Conservation (phyloP, 1,140 invertebrate species). For the Acromyrmex charruanus region DNA sequence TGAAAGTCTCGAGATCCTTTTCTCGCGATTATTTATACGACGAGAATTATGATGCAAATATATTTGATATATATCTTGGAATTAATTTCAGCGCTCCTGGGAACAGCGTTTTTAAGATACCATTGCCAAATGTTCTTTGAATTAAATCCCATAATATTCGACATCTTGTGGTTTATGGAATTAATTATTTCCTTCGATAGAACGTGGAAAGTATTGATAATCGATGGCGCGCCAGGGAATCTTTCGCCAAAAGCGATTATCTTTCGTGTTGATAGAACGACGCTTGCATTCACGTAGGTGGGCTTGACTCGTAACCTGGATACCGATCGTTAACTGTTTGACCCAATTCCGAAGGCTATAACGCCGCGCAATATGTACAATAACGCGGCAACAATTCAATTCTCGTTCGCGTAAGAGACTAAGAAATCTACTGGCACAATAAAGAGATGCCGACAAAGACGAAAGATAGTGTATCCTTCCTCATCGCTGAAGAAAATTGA, state of each 20-base stretch:
- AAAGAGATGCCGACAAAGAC: slow-evolving; percentile 1
- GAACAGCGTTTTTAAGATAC: slow-evolving; percentile 3
- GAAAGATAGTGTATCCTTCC: neutral
- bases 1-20: neutral
- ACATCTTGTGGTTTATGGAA: slow-evolving; percentile 45
- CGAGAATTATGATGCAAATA: neutral
- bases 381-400: slow-evolving; percentile 59
- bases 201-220: slow-evolving; percentile 52
- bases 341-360: slow-evolving; percentile 54
- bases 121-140: slow-evolving; percentile 11
- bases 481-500: neutral
- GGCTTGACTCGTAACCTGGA: slow-evolving; percentile 51
- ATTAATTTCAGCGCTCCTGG: slow-evolving; percentile 24
- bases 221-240: slow-evolving; percentile 47
- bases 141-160: slow-evolving; percentile 40
- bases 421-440: slow-evolving; percentile 25
- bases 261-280: slow-evolving; percentile 60
- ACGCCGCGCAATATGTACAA: slow-evolving; percentile 56
- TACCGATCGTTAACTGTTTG: slow-evolving; percentile 63
- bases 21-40: neutral
- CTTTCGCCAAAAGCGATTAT: slow-evolving; percentile 57
- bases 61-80: neutral
- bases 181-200: slow-evolving; percentile 49
- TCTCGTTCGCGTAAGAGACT: slow-evolving; percentile 41
- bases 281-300: slow-evolving; percentile 51